Base-by-base conservation (phyloP, 2,113 vertebrate species). In the Pseudopodoces humilis region DNA sequence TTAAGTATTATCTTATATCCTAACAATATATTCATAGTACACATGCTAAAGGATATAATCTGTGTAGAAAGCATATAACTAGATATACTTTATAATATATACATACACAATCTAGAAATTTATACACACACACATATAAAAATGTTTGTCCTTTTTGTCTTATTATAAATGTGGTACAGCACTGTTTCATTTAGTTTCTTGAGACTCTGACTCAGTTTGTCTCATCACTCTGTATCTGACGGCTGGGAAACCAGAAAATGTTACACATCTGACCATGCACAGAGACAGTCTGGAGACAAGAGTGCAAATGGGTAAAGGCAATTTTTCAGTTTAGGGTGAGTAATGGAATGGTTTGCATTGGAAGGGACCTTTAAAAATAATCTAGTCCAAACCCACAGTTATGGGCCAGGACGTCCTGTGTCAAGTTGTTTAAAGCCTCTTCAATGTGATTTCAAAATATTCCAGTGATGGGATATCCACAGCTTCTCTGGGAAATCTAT, bases 241-340 rank as follows among this genome's bases (percentile, higher is more conserved):
- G 7, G 1, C 30, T 65, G 17, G 37, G 30, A 53, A 79, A 47
- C 3, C 3, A 35, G n/a, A 39, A 64, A 50, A 43, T 11, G 2
- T 14, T 50, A 44, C 3, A 1, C 25, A 11, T 20, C 5, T 55
- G 16, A 35, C 27, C 3, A 11, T 10, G 10, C 4, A 67, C 43
- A 91, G 35, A 8, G 4, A 59, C 4, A 35, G 13, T 24, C 6
- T 70, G n/a, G 63, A 63, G 31, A 47, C 18, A 47, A 37, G 11
- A 58, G 1, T 25, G 1, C 2, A 58, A 67, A 52, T 12, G 9
- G 5, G 3, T 59, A 44, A 62, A 49, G 7, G 2, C 3, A 39
- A 22, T 62, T 72, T 77, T 89, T 86, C 22, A 52, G 1, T 8
- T 69, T 46, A 11, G 12, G n/a, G 22, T 14, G 8, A 60, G 46